Evolutionary conservation across 2,797 vertebrate genomes (phyloP).

Genomic region (Podargus strigoides): DNA sequence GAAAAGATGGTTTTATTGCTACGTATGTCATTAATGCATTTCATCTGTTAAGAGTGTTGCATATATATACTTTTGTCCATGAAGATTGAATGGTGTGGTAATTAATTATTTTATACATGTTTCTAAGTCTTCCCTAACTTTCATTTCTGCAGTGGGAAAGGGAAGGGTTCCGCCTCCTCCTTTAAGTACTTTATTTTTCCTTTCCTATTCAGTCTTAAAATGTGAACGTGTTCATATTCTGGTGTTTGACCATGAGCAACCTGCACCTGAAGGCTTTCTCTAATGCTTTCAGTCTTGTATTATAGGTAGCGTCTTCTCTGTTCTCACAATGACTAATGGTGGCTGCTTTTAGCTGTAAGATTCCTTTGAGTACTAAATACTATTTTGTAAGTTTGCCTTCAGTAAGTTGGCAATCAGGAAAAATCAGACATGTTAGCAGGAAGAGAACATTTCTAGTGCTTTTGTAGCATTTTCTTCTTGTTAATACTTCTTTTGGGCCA

Average conservation of each 20-base stretch:
- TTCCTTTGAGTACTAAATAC: not conserved
- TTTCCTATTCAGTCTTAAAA: not conserved
- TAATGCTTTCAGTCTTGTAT: not conserved
- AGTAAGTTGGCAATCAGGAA: not conserved
- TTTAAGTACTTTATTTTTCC: not conserved
- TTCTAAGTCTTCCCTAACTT: not conserved
- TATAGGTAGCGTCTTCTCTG: not conserved
- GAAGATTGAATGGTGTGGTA: not conserved
- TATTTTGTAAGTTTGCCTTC: not conserved
- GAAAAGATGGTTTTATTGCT: constrained; percentile 39
- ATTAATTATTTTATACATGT: not conserved
- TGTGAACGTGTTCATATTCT: not conserved
- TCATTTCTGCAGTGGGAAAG: not conserved
- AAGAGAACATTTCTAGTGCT: not conserved
- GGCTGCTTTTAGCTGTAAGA: not conserved
- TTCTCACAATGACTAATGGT: not conserved
- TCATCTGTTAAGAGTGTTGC: not conserved
- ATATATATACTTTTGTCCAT: not conserved
- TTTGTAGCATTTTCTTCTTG: not conserved
- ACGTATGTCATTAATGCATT: not conserved
- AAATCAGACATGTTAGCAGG: not conserved
- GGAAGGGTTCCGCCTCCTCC: not conserved
- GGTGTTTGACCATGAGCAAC: not conserved
- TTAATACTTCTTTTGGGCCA: not conserved
- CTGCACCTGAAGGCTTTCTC: not conserved